A percentile compares a stretch with the other conserved stretches of the same genome.
Evolutionary conservation across 2,888 invertebrate genomes (phyloP).

Genomic region (Drosophila limbata): DNA sequence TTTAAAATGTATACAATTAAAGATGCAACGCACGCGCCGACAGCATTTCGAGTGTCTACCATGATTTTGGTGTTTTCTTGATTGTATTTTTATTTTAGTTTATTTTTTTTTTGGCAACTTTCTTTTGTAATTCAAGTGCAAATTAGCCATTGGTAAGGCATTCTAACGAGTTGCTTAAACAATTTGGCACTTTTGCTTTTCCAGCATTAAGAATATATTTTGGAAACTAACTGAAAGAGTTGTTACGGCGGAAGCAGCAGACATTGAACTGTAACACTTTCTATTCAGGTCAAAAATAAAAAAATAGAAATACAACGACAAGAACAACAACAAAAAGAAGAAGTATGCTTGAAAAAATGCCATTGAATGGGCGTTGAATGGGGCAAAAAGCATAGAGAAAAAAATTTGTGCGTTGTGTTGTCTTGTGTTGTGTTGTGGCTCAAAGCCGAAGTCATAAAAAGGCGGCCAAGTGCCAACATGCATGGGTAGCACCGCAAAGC

Average conservation of each 20-base stretch:
- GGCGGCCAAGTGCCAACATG: constrained; percentile 78
- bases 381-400: constrained; percentile 42
- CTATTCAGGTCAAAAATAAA: constrained; percentile 71
- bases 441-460: constrained; percentile 56
- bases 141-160: constrained; percentile 62
- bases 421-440: constrained; percentile 38
- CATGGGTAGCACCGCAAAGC: constrained; percentile 63
- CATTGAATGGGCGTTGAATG: constrained; percentile 74
- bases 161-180: constrained; percentile 59
- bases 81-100: constrained; percentile 7
- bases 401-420: constrained; percentile 51
- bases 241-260: constrained; percentile 54
- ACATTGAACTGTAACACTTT: constrained; percentile 83
- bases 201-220: constrained; percentile 6
- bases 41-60: constrained; percentile 46
- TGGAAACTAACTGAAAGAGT: background rate
- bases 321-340: constrained; percentile 18
- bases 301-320: constrained; percentile 25
- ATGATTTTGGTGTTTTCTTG: constrained; percentile 51
- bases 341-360: constrained; percentile 61
- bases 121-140: constrained; percentile 77
- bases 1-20: constrained; percentile 72
- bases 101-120: constrained; percentile 64
- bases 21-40: constrained; percentile 76
- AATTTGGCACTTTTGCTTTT: constrained; percentile 74